Base-by-base conservation (phyloP, 2,113 vertebrate species). In the Nesogale talazaci region DNA sequence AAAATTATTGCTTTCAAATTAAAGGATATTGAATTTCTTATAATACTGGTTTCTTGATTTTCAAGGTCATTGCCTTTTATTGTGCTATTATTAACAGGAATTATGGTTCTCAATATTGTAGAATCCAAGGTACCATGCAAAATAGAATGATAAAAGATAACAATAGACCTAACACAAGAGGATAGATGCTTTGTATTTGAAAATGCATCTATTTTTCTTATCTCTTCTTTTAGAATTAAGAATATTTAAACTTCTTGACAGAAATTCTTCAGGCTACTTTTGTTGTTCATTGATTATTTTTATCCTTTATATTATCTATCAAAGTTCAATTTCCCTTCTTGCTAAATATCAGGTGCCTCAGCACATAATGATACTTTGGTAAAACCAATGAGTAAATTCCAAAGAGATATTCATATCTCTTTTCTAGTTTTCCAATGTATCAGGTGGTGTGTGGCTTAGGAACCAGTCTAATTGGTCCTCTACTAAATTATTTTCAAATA, bases 1-100 rank as follows among this genome's bases (percentile, higher is more conserved):
- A 89, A 90, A 92, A 7, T 17, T 70, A 2, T 1, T 90, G 36
- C 36, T 92, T 93, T 61, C n/a, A 83, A 34, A 4, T 86, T 76
- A 42, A 5, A 88, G 69, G 38, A 86, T 40, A 31, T 16, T 91
- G 22, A 74, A 84, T 38, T 69, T 65, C 34, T 52, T 89, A 78
- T 59, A 1, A 10, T 63, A 40, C 20, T 74, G 36, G 2, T 77
- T 86, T 5, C 46, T 82, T 80, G 52, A 65, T 36, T 83, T 31
- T 27, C 90, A 89, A 29, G 19, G 40, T 25, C 59, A 85, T 20
- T 75, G 14, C 46, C 63, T 78, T 79, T 67, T 92, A 75, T 77
- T 83, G 12, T 36, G 78, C 70, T 81, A 29, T 15, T 57, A 29
- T 83, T 87, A 29, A 57, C n/a, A 72, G 23, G 8, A 40, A 17